Base-by-base conservation (phyloP, 2,113 vertebrate species). In the Semnornis frantzii region DNA sequence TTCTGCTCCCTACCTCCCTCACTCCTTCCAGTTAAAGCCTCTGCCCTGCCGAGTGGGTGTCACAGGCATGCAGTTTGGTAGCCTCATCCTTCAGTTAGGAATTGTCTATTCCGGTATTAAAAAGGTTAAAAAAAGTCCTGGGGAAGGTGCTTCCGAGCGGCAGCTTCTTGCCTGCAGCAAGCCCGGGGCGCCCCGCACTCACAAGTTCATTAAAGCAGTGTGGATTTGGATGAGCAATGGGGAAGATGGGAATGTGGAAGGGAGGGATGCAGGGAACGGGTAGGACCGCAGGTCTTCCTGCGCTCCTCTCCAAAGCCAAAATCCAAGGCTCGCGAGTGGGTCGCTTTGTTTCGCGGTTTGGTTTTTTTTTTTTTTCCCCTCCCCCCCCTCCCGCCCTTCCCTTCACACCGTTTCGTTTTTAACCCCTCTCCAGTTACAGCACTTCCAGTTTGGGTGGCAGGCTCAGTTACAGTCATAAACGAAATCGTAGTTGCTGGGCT, bases 401-500 rank as follows among this genome's bases (percentile, higher is more conserved):
- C 44, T 81, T 64, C 91, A 76, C 63, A 7, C 93, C 25, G 31
- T 58, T 73, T 87, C 82, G 34, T 68, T 76, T 72, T 76, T 72
- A 52, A 55, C 78, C 66, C 94, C 66, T 97, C 92, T 97, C 94
- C 94, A 90, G 92, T 96, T 96, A 85, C 75, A 89, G 28, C 66
- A 91, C 80, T 98, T 98, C 98, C 98, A 98, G 98, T 98, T 97
- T 94, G 57, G 71, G 78, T 25, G 63, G 81, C 86, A 77, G 82
- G 84, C 86, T 98, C 98, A 99, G 97, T 99, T 99, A 98, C 99
- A 99, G 98, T 99, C 99, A 83, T 99, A 99, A 97, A 99, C 99
- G 97, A 99, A 99, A 98, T 99, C 98, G 68, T 99, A 99, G 98
- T 99, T 99, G 98, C 99, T 99, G 92, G 99, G 99, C 94, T 99